Evolutionary conservation across 2,797 vertebrate species (phyloP).

Genomic region (Xiphorhynchus erythropygius): DNA sequence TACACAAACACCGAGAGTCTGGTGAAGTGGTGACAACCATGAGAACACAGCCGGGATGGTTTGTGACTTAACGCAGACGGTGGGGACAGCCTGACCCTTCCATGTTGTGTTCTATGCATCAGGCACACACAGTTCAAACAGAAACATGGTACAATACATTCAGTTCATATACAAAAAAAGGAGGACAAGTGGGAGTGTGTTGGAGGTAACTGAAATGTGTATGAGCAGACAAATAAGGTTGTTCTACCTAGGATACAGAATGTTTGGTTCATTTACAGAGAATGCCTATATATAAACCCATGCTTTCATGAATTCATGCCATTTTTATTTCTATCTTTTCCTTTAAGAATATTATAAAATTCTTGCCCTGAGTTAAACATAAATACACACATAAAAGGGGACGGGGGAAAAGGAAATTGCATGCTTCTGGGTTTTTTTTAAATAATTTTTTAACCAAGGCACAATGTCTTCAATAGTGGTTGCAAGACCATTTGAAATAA

Average conservation of each 20-base stretch:
- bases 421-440: background rate
- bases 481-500: conserved; percentile 53
- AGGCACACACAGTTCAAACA: conserved; percentile 2
- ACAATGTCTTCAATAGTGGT: conserved; percentile 55
- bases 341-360: conserved; percentile 60
- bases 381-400: conserved; percentile 36
- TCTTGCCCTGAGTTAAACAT: conserved; percentile 68
- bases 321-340: conserved; percentile 43
- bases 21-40: conserved; percentile 44
- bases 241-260: conserved; percentile 27
- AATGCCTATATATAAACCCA: conserved; percentile 33
- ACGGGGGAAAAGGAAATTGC: background rate
- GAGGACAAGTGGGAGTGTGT: background rate
- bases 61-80: background rate
- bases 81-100: background rate
- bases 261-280: conserved; percentile 35
- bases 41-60: conserved; percentile 10
- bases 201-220: background rate
- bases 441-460: conserved; percentile 58
- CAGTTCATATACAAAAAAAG: background rate
- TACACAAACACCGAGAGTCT: conserved; percentile 29
- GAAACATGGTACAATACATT: background rate
- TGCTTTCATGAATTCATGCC: conserved; percentile 55
- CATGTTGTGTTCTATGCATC: background rate
- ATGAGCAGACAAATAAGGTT: conserved; percentile 26